These are phyloP conservation scores for Clostera curtula DNA, from an alignment of 2,888 invertebrate species.

Conservation along the genomic window DNA sequence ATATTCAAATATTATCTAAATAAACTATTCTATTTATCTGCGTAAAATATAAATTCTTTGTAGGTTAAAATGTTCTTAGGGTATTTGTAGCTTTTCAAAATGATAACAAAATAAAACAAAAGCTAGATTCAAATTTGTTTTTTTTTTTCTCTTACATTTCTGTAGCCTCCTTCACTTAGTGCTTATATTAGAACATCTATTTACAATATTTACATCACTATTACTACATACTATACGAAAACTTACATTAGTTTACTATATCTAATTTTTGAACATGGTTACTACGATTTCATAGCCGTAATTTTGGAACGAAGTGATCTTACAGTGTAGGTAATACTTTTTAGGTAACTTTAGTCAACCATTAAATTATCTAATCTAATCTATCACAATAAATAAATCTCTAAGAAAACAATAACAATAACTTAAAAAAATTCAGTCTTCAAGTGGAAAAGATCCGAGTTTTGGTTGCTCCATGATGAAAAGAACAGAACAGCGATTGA, in stretches of 20 bases:
- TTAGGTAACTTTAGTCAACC: constrained; percentile 69
- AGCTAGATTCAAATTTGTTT: constrained; percentile 30
- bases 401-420: constrained; percentile 60
- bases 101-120: constrained; percentile 33
- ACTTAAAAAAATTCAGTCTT: constrained; percentile 66
- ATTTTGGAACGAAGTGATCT: constrained; percentile 50
- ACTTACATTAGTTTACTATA: constrained; percentile 16
- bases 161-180: constrained; percentile 54
- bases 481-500: constrained; percentile 12
- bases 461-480: constrained; percentile 16
- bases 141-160: constrained; percentile 35
- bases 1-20: no score
- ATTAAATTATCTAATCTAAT: constrained; percentile 43
- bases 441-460: constrained; percentile 36
- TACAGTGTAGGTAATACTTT: constrained; percentile 65
- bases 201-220: constrained; percentile 44
- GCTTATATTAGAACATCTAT: constrained; percentile 42
- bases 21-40: no score
- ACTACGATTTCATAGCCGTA: constrained; percentile 50
- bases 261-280: constrained; percentile 34
- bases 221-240: constrained; percentile 13
- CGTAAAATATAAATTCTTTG: no score
- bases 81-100: neutral
- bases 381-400: constrained; percentile 70
- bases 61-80: no score